Percentiles rank a stretch among this genome's conserved stretches.
Evolutionary conservation across 1,140 invertebrate species (phyloP).

Genomic region (Ptiloglossa arizonensis): DNA sequence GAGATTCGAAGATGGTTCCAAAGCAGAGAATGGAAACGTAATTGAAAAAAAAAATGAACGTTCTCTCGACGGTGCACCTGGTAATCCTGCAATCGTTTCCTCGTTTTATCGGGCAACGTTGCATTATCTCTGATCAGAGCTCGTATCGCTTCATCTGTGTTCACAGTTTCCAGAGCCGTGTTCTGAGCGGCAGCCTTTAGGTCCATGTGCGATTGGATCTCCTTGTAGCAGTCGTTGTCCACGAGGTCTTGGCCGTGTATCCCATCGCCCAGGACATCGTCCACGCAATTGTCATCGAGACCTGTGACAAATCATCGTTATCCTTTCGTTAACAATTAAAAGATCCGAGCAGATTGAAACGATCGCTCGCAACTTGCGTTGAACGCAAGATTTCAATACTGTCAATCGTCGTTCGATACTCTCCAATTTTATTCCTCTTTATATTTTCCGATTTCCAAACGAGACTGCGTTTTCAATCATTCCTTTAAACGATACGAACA

Average conservation of each 20-base stretch:
- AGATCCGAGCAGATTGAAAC: too few relatives aligned
- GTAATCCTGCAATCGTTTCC: conserved; percentile 73
- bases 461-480: too few relatives aligned
- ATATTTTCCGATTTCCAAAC: too few relatives aligned
- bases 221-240: conserved; percentile 79
- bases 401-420: too few relatives aligned
- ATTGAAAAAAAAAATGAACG: too few relatives aligned
- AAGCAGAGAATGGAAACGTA: too few relatives aligned
- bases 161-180: conserved; percentile 62
- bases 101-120: conserved; percentile 82
- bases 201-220: conserved; percentile 75
- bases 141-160: conserved; percentile 78
- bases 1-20: too few relatives aligned
- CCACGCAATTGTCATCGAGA: conserved; percentile 79
- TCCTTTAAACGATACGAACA: too few relatives aligned
- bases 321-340: too few relatives aligned
- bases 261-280: conserved; percentile 81
- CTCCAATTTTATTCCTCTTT: too few relatives aligned
- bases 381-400: too few relatives aligned
- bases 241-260: conserved; percentile 77
- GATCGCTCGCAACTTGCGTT: too few relatives aligned
- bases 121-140: conserved; percentile 82
- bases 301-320: conserved; percentile 53
- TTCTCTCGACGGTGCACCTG: conserved; percentile 62
- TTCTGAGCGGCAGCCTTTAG: conserved; percentile 67